These are phyloP conservation scores for Nyctibius bracteatus DNA, from an alignment of 2,113 vertebrate genomes.

Conservation along the genomic window DNA sequence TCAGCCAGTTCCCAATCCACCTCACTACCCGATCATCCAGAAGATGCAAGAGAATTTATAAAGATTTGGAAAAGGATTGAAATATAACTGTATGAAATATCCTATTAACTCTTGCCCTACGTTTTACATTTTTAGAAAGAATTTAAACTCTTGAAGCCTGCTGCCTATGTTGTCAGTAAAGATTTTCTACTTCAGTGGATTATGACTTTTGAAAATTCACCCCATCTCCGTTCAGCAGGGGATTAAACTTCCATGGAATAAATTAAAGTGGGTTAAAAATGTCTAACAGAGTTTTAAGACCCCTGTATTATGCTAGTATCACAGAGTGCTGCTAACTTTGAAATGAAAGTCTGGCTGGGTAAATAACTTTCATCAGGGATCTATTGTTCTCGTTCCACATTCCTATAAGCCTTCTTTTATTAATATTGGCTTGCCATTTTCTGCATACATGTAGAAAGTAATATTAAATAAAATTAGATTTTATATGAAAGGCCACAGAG, in stretches of 20 bases:
- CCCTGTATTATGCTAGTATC: slow-evolving; percentile 59
- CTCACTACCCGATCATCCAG: too few relatives aligned
- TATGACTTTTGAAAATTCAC: slow-evolving; percentile 70
- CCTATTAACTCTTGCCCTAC: slow-evolving; percentile 70
- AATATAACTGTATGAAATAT: slow-evolving; percentile 69
- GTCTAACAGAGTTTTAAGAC: slow-evolving; percentile 72
- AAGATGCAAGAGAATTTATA: slow-evolving; percentile 52
- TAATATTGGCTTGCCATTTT: slow-evolving; percentile 73
- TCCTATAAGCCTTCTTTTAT: slow-evolving; percentile 74
- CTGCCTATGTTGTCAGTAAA: slow-evolving; percentile 73
- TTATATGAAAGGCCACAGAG: slow-evolving; percentile 66
- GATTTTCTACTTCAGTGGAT: slow-evolving; percentile 72
- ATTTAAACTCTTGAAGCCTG: slow-evolving; percentile 71
- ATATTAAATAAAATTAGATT: slow-evolving; percentile 75
- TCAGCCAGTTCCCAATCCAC: too few relatives aligned
- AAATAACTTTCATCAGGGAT: slow-evolving; percentile 74
- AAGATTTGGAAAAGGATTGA: slow-evolving; percentile 64
- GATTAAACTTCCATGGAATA: slow-evolving; percentile 75
- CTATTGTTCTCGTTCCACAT: slow-evolving; percentile 52
- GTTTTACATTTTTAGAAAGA: slow-evolving; percentile 71
- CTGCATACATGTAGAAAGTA: slow-evolving; percentile 62
- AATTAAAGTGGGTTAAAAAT: slow-evolving; percentile 76
- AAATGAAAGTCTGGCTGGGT: slow-evolving; percentile 76
- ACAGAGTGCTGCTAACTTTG: slow-evolving; percentile 59
- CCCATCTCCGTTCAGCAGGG: slow-evolving; percentile 52